These are phyloP conservation scores for Megaceryle torquata DNA, from an alignment of 2,113 vertebrate species.

Conservation along the genomic window DNA sequence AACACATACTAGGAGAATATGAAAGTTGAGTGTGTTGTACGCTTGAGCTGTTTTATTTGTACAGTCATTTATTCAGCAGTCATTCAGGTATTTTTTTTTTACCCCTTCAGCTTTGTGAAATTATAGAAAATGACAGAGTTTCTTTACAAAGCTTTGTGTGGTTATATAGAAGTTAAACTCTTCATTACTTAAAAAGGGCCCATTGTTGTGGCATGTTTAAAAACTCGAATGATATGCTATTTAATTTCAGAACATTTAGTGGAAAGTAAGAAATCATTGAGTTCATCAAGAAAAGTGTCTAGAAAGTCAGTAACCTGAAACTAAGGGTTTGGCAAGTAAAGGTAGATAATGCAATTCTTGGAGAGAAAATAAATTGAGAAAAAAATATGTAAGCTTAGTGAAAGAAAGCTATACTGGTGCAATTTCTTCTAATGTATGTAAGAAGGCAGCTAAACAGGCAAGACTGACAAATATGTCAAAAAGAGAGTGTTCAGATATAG, in stretches of 20 bases:
- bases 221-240: background rate
- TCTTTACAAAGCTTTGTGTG: background rate
- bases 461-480: background rate
- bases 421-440: background rate
- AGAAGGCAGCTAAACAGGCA: background rate
- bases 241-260: background rate
- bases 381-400: background rate
- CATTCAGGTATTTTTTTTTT: background rate
- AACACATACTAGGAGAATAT: background rate
- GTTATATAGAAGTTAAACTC: background rate
- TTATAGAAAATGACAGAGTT: background rate
- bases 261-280: background rate
- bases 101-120: background rate
- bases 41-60: constrained; percentile 28
- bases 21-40: background rate
- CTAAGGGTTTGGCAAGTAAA: background rate
- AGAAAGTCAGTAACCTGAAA: background rate
- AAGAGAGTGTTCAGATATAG: background rate
- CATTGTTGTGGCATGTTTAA: background rate
- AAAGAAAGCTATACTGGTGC: background rate
- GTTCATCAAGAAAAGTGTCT: background rate
- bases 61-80: constrained; percentile 10
- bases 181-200: background rate
- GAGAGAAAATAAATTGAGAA: background rate
- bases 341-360: background rate